Base-by-base conservation (phyloP, 2,888 invertebrate species). In the Phasia obesa region DNA sequence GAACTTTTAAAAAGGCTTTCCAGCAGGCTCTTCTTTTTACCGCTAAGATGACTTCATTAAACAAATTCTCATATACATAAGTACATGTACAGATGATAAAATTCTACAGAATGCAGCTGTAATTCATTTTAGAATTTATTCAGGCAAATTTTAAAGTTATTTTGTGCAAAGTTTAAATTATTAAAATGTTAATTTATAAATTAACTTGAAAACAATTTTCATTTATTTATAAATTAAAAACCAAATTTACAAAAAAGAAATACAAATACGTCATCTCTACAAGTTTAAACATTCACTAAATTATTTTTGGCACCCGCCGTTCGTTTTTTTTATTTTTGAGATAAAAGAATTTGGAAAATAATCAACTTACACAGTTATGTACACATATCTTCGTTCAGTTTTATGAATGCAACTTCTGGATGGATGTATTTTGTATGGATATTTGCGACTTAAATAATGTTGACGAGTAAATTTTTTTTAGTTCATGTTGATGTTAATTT, bases 401-500 rank as follows among this genome's bases (percentile, higher is more conserved):
- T n/a, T 42, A 42, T 42, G n/a, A 42, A 15, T 13, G 15, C 5
- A 42, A 42, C 4, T 42, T 13, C 11, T 11, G 35, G 35, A 35
- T n/a, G n/a, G n/a, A n/a, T 42, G 42, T 42, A n/a, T n/a, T n/a
- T n/a, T n/a, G n/a, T n/a, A n/a, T n/a, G 42, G 13, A 5, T 42
- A 5, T 4, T n/a, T n/a, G 6, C n/a, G n/a, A n/a, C 4, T 42
- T 31, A 4, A n/a, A 21, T 38, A 19, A 17, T 53, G 59, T 76
- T 71, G n/a, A n/a, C n/a, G 71, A 73, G 81, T 73, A 60, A 77
- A 81, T 42, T 57, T 81, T 71, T 57, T 59, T 19, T 17, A 67
- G 67, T 67, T 71, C 27, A 71, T 76, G 65, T 76, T 76, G 38
- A 38, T 47, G 35, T 55, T 60, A n/a, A 2, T 65, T 57, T 75